Percentiles rank a stretch among this genome's conserved stretches.
These are phyloP conservation scores for Euplagia quadripunctaria DNA, from an alignment of 2,888 invertebrate species.

Conservation along the genomic window DNA sequence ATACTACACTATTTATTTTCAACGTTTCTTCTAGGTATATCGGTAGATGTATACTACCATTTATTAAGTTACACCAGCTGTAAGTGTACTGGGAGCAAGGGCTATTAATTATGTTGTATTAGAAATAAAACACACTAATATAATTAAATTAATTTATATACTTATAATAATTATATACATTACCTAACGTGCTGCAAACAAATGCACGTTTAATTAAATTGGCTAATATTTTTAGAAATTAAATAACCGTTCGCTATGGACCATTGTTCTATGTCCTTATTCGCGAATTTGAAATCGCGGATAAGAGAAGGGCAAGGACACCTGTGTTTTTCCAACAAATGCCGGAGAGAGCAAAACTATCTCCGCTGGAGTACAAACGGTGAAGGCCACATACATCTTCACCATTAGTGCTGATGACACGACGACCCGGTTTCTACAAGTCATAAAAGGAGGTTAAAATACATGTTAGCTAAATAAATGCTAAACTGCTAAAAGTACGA, in stretches of 20 bases:
- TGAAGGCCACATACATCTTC: background rate
- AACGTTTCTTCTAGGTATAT: no score
- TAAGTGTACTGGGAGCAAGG: background rate
- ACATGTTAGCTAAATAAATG: background rate
- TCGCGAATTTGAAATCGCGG: background rate
- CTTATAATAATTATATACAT: slow-evolving; percentile 52
- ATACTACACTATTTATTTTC: no score
- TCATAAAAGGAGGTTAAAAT: background rate
- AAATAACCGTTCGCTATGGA: background rate
- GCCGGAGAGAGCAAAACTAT: background rate
- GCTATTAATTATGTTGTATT: background rate
- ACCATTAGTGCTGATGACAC: background rate
- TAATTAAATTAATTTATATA: slow-evolving; percentile 49
- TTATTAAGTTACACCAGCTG: no score
- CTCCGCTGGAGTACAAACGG: background rate
- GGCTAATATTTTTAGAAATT: background rate
- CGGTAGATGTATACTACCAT: no score
- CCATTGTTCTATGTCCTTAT: background rate
- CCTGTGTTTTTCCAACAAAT: background rate
- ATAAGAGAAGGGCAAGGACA: background rate
- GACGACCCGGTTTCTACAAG: background rate
- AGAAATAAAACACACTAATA: slow-evolving; percentile 20
- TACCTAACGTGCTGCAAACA: slow-evolving; percentile 19
- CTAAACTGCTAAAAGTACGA: background rate
- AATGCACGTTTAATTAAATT: slow-evolving; percentile 14